phyloP scores from a whole-genome alignment of 2,888 invertebrate genomes.

The Trissoscelio sp. region DNA sequence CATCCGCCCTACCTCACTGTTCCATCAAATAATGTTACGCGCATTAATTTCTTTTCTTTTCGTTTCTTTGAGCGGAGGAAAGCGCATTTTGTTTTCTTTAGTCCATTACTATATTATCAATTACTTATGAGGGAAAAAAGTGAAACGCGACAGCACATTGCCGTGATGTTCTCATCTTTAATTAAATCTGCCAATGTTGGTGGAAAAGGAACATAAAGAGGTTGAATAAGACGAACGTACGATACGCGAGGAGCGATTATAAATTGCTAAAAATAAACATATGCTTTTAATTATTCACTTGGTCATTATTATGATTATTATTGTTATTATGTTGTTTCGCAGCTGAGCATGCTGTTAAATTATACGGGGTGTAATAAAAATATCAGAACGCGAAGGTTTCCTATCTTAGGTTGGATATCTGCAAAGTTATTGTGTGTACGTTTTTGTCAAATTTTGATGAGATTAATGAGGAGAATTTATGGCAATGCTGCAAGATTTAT shows the following conservation, averaged over 20 bases:
- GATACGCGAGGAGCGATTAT: slow-evolving; percentile 49
- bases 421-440: not conserved
- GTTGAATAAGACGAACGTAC: slow-evolving; percentile 56
- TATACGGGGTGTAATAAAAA: slow-evolving; percentile 12
- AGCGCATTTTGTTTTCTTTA: slow-evolving; percentile 70
- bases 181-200: slow-evolving; percentile 77
- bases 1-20: slow-evolving; percentile 55
- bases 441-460: not conserved
- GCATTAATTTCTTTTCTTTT: slow-evolving; percentile 63
- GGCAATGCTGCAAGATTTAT: not conserved
- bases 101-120: slow-evolving; percentile 79
- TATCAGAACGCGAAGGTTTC: not conserved
- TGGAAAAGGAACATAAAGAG: slow-evolving; percentile 62
- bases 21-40: slow-evolving; percentile 65
- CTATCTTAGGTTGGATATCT: not conserved
- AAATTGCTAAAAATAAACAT: slow-evolving; percentile 64
- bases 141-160: slow-evolving; percentile 77
- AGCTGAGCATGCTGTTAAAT: slow-evolving; percentile 1
- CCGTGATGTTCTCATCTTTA: slow-evolving; percentile 79
- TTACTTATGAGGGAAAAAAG: slow-evolving; percentile 74
- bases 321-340: slow-evolving; percentile 31
- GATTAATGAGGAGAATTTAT: not conserved
- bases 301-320: slow-evolving; percentile 35
- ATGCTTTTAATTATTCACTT: slow-evolving; percentile 54
- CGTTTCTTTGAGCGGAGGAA: slow-evolving; percentile 53